A percentile compares a stretch with the other conserved stretches of the same genome.
These are phyloP conservation scores for Adelosebastes latens DNA, from an alignment of 2,797 vertebrate species.

Conservation along the genomic window DNA sequence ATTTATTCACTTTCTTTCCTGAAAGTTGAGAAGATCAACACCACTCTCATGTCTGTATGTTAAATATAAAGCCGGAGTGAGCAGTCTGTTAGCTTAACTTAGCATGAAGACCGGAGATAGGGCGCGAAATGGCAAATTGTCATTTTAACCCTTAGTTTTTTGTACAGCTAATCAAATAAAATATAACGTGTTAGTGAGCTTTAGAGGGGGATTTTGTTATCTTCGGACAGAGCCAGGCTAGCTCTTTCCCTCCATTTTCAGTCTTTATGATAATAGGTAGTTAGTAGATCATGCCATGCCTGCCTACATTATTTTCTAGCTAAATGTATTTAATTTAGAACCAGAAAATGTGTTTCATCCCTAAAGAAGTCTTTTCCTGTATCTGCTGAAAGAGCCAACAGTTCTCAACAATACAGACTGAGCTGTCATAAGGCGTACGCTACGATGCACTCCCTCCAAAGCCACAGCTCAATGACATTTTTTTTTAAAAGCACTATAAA, in stretches of 20 bases:
- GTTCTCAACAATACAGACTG: neutral
- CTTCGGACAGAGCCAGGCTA: no score
- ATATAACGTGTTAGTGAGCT: neutral
- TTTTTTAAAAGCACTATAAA: conserved; percentile 3
- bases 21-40: neutral
- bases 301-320: neutral
- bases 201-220: neutral
- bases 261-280: no score
- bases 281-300: neutral
- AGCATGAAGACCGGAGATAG: neutral
- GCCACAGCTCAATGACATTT: conserved; percentile 13
- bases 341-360: neutral
- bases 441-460: neutral
- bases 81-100: neutral
- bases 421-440: neutral
- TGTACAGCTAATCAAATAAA: neutral
- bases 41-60: neutral
- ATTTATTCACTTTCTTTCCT: no score
- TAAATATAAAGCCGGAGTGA: neutral
- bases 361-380: neutral
- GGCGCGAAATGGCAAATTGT: neutral
- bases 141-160: neutral
- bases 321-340: neutral
- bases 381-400: neutral
- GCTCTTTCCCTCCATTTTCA: no score